Base-by-base conservation (phyloP, 2,888 invertebrate species). In the Linnaemya vulpina region DNA sequence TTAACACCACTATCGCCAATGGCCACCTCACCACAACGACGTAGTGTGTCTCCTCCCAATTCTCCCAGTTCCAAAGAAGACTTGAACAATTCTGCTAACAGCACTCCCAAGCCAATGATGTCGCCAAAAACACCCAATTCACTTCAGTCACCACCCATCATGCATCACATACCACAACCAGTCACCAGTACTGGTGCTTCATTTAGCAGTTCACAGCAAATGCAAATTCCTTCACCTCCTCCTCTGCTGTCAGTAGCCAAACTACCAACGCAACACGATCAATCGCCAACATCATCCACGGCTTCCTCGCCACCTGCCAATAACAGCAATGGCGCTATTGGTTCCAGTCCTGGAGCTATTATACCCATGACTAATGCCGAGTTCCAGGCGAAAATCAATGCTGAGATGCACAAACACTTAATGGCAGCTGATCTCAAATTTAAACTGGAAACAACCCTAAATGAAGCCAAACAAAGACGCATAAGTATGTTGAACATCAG, bases 1-100 rank as follows among this genome's bases (percentile, higher is more conserved):
- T 94, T 94, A 11, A 95, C 95, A 53, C 91, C 92, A 0, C 87
- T 92, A 5, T 91, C 92, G 22, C 90, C 91, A 30, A 89, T 90
- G 43, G 88, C 90, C 67, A 88, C 90, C 3, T 90, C 90, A 40
- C 89, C 91, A 67, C 87, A 87, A 20, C 87, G 88, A 63, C 88
- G 88, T 58, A 88, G 87, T 71, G 87, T 89, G 30, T 87, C 90
- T 5, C 87, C 90, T 22, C 86, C 89, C 4, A 73, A 73, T 40
- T 75, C 87, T 25, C 84, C 84, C 22, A 75, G 63, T 43, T 58
- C 58, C 58, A 87, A 87, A 60, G 87, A 88, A 30, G 86, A 87
- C 17, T 68, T 74, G 71, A 22, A 30, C 58, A 80, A 60, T 58
- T 68, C 85, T 15, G 60, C 87, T 17, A 68, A 77, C 11, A 73